Conservation (phyloP, 1,140 invertebrate species). For the Heliothis virescens region DNA sequence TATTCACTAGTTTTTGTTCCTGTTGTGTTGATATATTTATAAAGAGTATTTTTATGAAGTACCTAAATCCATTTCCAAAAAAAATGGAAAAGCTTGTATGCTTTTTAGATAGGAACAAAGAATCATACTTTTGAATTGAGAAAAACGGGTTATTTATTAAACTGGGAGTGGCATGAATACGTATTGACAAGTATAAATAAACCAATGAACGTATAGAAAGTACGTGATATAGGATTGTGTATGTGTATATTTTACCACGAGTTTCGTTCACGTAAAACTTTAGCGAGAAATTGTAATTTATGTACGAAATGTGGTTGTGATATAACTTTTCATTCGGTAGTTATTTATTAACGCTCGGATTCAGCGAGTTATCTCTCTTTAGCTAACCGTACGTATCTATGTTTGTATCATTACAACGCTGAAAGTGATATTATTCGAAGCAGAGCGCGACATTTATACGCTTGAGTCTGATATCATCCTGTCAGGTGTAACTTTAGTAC, state of each 20-base stretch:
- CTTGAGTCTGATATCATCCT: constrained; percentile 15
- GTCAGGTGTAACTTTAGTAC: neutral
- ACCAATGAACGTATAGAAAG: too few species aligned
- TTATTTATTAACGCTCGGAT: constrained; percentile 35
- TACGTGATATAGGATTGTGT: neutral
- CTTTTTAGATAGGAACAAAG: too few species aligned
- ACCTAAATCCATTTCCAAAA: too few species aligned
- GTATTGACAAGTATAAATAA: constrained; percentile 10
- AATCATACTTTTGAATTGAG: too few species aligned
- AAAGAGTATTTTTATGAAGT: too few species aligned
- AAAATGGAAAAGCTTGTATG: too few species aligned
- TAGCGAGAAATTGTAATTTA: constrained; percentile 33
- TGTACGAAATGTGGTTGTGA: constrained; percentile 32
- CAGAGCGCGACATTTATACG: constrained; percentile 15
- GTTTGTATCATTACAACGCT: constrained; percentile 9
- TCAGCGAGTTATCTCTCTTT: constrained; percentile 15
- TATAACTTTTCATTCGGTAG: constrained; percentile 40
- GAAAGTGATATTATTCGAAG: constrained; percentile 27
- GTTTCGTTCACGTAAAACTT: constrained; percentile 12
- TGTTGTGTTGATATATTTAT: too few species aligned
- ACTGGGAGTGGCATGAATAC: constrained; percentile 10
- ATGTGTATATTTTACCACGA: neutral
- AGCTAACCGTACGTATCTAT: neutral
- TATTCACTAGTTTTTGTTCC: too few species aligned
- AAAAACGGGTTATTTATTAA: too few species aligned